Percentiles rank a stretch among this genome's conserved stretches.
Evolutionary conservation across 2,797 vertebrate species (phyloP).

Genomic region (Dermochelys coriacea): DNA sequence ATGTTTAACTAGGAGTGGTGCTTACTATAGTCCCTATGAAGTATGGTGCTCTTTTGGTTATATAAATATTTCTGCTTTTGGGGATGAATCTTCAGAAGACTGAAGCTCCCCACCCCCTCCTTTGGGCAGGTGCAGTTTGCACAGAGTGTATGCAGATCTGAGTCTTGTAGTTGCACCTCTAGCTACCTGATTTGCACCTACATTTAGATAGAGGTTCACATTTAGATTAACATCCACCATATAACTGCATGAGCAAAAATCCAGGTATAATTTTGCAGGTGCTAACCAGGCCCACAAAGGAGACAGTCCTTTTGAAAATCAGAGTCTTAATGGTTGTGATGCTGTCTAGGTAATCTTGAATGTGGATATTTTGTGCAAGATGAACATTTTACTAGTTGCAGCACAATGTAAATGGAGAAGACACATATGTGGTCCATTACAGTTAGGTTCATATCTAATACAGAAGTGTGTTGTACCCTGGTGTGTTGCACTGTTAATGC

Average conservation of each 20-base stretch:
- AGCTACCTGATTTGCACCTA: background rate
- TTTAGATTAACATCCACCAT: background rate
- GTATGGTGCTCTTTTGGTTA: background rate
- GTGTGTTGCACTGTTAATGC: background rate
- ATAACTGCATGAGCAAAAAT: background rate
- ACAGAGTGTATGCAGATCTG: background rate
- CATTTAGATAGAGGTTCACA: background rate
- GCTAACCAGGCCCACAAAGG: background rate
- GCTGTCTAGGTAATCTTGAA: background rate
- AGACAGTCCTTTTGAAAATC: background rate
- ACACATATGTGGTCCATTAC: background rate
- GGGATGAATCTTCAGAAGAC: background rate
- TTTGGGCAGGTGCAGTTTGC: background rate
- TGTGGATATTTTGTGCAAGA: background rate
- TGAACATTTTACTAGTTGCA: background rate
- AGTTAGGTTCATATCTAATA: background rate
- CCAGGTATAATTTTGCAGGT: background rate
- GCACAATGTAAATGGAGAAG: background rate
- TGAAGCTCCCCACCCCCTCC: accelerated
- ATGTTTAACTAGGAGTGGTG: background rate
- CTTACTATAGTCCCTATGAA: background rate
- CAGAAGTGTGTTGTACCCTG: background rate
- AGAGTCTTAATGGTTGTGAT: background rate
- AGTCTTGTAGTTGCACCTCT: accelerated
- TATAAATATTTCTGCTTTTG: background rate